Percentiles rank a stretch among this genome's conserved stretches.
Evolutionary conservation across 2,797 vertebrate genomes (phyloP).

Genomic region (Hoplostethus atlanticus): DNA sequence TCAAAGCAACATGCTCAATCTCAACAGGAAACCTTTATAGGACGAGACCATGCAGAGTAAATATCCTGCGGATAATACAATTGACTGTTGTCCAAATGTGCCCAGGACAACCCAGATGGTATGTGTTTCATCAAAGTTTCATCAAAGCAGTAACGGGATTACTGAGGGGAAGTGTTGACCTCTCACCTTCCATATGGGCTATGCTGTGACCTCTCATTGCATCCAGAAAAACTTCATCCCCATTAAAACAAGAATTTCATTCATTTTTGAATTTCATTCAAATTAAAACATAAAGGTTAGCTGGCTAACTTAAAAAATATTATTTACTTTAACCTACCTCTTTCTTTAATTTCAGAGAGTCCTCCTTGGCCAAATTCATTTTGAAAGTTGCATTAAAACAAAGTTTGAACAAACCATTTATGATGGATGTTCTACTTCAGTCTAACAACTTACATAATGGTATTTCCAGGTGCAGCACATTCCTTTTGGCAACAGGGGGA

Average conservation of each 20-base stretch:
- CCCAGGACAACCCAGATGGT: too few relatives aligned
- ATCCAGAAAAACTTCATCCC: too few relatives aligned
- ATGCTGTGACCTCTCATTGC: too few relatives aligned
- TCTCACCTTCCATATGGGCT: too few relatives aligned
- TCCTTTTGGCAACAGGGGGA: neutral
- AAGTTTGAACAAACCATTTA: slow-evolving; percentile 20
- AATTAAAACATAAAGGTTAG: neutral
- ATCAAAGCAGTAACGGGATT: too few relatives aligned
- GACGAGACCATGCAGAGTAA: slow-evolving; percentile 13
- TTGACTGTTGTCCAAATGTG: slow-evolving; percentile 49
- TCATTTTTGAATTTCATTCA: neutral
- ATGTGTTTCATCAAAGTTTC: too few relatives aligned
- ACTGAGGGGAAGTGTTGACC: too few relatives aligned
- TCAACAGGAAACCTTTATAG: slow-evolving; percentile 22
- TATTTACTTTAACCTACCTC: slow-evolving; percentile 55
- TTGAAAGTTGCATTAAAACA: slow-evolving; percentile 22
- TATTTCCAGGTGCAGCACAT: slow-evolving; percentile 61
- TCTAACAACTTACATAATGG: slow-evolving; percentile 11
- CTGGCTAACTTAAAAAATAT: neutral
- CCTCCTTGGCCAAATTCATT: slow-evolving; percentile 51
- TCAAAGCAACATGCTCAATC: slow-evolving; percentile 3
- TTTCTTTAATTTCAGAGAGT: slow-evolving; percentile 36
- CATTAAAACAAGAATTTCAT: neutral
- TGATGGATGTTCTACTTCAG: slow-evolving; percentile 39
- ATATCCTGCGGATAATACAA: slow-evolving; percentile 55